These are phyloP conservation scores for Apotomis capreana DNA, from an alignment of 2,888 invertebrate genomes.

Conservation along the genomic window DNA sequence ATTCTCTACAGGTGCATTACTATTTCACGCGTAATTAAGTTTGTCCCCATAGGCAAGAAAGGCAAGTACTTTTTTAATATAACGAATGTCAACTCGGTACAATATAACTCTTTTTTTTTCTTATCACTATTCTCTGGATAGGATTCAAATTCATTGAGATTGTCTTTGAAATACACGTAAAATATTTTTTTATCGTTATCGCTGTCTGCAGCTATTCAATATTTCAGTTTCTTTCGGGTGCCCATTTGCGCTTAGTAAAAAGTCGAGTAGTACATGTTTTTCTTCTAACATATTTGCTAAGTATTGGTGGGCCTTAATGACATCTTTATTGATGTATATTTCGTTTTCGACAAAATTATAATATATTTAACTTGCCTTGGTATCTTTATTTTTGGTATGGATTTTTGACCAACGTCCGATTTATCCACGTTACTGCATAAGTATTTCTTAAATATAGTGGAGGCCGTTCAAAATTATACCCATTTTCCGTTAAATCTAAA, in stretches of 20 bases:
- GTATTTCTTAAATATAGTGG: no score
- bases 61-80: slow-evolving; percentile 7
- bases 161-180: background rate
- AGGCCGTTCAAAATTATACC: no score
- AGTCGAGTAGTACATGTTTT: no score
- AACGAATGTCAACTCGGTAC: background rate
- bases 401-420: no score
- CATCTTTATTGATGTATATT: background rate
- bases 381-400: no score
- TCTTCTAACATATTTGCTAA: background rate
- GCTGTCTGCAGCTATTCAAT: background rate
- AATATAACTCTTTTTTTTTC: background rate
- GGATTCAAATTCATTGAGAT: background rate
- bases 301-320: background rate
- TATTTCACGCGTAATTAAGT: background rate
- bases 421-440: no score
- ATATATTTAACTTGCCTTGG: no score
- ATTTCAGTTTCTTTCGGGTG: no score
- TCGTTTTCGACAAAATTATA: no score
- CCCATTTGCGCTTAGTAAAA: no score
- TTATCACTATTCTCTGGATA: background rate
- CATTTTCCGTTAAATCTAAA: no score
- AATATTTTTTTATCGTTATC: slow-evolving; percentile 8
- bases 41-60: slow-evolving; percentile 2
- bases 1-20: slow-evolving; percentile 6